Base-by-base conservation (phyloP, 2,888 invertebrate genomes). In the Pinctada fucata region DNA sequence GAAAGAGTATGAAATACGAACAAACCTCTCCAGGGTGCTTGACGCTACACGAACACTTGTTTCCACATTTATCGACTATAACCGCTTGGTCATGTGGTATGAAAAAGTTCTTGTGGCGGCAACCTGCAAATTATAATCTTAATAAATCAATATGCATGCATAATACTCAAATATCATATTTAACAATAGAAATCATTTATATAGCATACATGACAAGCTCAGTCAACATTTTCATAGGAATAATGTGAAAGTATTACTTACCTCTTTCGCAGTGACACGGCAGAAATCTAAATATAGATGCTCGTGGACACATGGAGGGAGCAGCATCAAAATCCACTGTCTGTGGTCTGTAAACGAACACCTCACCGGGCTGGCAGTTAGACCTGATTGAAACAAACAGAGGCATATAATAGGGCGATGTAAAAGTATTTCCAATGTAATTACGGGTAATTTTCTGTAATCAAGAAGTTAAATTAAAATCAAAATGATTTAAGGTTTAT, bases 41-140 rank as follows among this genome's bases (percentile, higher is more conserved):
- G 48, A 45, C 51, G 5, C 45, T 64, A 72, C 76, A 77, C 8
- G 76, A 72, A 74, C 79, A 79, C 31, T 70, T 76, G 71, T 76
- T 79, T n/a, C 79, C 79, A 71, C 79, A 79, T 58, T 76, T 73
- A 50, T 79, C 76, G 52, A 79, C 76, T 10, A 69, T 58, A 8
- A 79, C 74, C n/a, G 76, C 47, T 66, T 77, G 63, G 13, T 76
- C 79, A 49, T 76, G 70, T 49, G 79, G 66, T 51, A 79, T 79
- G 31, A 76, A 79, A 2, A 71, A 63, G 49, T 76, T 76, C 48
- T 70, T 69, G 10, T 73, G 70, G 6, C 64, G 68, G 71, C 79
- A 79, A 73, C 79, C 79, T 79, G 52, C 45, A 64, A 51, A 64
- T 31, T 31, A 31, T 31, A 31, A 31, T 31, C 31, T 31, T 31